These are phyloP conservation scores for Cotesia congregata DNA, from an alignment of 2,888 invertebrate genomes.

Conservation along the genomic window DNA sequence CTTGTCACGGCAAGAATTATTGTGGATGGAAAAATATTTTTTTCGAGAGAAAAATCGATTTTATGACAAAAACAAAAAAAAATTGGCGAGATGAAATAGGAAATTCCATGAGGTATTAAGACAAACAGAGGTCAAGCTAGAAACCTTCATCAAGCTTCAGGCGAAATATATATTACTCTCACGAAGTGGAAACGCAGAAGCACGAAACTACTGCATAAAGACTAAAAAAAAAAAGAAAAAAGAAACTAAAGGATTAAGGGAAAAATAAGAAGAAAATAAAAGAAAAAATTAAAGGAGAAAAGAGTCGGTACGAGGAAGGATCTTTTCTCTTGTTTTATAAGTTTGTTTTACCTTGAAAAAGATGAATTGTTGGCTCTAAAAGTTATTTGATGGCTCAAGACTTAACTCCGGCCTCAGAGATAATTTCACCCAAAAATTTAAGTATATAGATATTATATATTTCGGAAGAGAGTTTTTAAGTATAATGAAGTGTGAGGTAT, in stretches of 20 bases:
- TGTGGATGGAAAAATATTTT: background rate
- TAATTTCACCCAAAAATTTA: background rate
- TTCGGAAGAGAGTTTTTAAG: background rate
- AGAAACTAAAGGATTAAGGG: background rate
- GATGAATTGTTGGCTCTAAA: background rate
- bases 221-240: background rate
- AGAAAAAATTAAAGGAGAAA: background rate
- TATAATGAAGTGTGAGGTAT: background rate
- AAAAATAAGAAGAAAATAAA: background rate
- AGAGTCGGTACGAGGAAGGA: background rate
- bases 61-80: background rate
- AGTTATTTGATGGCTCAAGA: constrained; percentile 1
- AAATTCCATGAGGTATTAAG: constrained; percentile 19
- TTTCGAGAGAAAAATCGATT: constrained; percentile 15
- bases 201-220: constrained; percentile 4
- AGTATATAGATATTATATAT: background rate
- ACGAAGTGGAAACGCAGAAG: background rate
- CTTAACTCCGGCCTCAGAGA: background rate
- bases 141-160: constrained; percentile 30
- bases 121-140: constrained; percentile 22
- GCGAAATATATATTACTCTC: background rate
- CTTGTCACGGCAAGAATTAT: background rate
- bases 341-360: background rate
- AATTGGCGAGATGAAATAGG: background rate
- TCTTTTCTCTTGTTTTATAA: background rate